These are phyloP conservation scores for Thryonomys swinderianus DNA, from an alignment of 2,113 vertebrate species.

Conservation along the genomic window DNA sequence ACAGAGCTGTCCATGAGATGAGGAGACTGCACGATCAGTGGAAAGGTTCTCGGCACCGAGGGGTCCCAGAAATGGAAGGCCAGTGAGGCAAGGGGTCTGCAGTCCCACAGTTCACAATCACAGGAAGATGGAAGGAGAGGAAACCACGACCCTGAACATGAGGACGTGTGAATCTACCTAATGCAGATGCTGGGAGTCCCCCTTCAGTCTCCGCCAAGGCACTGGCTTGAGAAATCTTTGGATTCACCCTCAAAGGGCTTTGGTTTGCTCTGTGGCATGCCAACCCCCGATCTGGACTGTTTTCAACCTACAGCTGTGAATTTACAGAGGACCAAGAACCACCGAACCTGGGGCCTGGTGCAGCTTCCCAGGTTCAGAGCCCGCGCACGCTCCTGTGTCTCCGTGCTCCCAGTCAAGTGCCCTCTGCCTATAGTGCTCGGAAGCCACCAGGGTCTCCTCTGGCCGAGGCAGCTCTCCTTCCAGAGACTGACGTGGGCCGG, in stretches of 20 bases:
- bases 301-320: not conserved
- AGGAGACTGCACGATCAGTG: not conserved
- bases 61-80: not conserved
- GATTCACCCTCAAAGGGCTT: not conserved
- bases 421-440: not conserved
- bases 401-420: not conserved
- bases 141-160: not conserved
- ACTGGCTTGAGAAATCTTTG: not conserved
- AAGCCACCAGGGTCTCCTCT: not conserved
- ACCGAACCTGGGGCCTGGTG: not conserved
- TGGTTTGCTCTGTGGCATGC: not conserved
- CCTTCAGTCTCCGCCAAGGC: rapidly evolving
- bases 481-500: rapidly evolving
- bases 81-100: no score
- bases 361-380: not conserved
- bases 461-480: not conserved
- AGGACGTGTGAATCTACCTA: not conserved
- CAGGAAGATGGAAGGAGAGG: no score
- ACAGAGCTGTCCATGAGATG: rapidly evolving
- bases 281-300: rapidly evolving
- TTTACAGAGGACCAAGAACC: no score
- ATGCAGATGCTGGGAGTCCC: not conserved
- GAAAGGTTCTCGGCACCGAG: no score
- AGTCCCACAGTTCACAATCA: not conserved
- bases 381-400: not conserved